A percentile compares a stretch with the other conserved stretches of the same genome.
Evolutionary conservation across 2,113 vertebrate species (phyloP).

Genomic region (Caranx melampygus): DNA sequence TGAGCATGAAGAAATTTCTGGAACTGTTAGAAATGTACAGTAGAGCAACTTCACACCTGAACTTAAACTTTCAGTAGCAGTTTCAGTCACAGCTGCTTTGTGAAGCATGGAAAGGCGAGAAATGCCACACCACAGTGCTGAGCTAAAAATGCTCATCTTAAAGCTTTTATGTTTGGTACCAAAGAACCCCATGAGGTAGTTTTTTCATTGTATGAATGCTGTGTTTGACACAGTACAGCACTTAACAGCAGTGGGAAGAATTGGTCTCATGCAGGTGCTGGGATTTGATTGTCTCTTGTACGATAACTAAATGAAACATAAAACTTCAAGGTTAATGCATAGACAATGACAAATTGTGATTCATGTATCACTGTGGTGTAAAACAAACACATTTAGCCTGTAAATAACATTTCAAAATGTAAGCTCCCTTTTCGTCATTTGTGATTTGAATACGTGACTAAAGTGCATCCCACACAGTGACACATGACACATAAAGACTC

Average conservation of each 20-base stretch:
- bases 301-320: not conserved
- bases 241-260: no score
- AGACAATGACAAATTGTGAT: not conserved
- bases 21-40: slow-evolving; percentile 22
- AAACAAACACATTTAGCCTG: not conserved
- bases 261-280: no score
- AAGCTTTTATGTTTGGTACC: not conserved
- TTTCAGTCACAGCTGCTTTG: slow-evolving; percentile 60
- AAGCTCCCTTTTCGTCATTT: not conserved
- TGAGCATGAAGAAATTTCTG: slow-evolving; percentile 33
- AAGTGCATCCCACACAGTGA: not conserved
- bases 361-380: not conserved
- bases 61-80: slow-evolving; percentile 53
- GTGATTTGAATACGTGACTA: not conserved
- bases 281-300: not conserved
- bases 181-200: not conserved
- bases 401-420: not conserved
- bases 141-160: not conserved
- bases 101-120: slow-evolving; percentile 41
- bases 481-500: slow-evolving; percentile 1
- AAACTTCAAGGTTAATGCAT: not conserved
- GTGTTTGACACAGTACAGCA: no score
- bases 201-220: not conserved
- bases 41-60: slow-evolving; percentile 33
- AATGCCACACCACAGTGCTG: not conserved